Evolutionary conservation across 2,113 vertebrate species (phyloP), one percentile per base, ranked within the genome.

Genomic region (Callocephalon fimbriatum): DNA sequence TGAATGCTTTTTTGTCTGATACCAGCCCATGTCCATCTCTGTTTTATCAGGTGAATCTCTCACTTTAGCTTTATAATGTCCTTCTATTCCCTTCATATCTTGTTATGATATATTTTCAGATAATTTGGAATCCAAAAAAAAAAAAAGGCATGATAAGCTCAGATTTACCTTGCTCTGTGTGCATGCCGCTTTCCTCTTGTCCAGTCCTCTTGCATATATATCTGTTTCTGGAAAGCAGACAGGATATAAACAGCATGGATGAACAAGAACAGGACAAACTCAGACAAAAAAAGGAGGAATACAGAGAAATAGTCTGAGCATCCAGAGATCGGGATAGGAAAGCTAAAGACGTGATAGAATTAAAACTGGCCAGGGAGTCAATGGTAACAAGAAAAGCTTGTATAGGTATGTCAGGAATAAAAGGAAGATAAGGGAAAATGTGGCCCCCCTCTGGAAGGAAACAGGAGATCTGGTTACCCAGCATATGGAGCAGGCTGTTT

Each of bases 141-240:
- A 44, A 54, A 54, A 31, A 37, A 63, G 59, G 15, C 32, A 73
- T 0, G 0, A 45, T 56, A 32, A 79, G 9, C 21, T 68, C n/a
- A 22, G 26, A 26, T 13, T 81, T 56, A 19, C 9, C 14, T 80
- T 53, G 37, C 21, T 81, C 0, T 25, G 4, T 53, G 20, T 67
- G 27, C 53, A 0, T 45, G 14, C 35, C 74, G 7, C 56, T 61
- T 44, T 85, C 21, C 32, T 48, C 42, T 53, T 63, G 18, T 45
- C 83, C n/a, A 23, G 9, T 15, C 6, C 19, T 79, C 17, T n/a
- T 88, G 62, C 47, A 45, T 71, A 72, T 74, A 5, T 25, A 32
- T 29, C 18, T 66, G n/a, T 75, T 86, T 82, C 62, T 86, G 61
- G 59, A 81, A 81, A 85, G 40, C 29, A 90, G 29, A 26, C 13